Evolutionary conservation across 2,888 invertebrate genomes (phyloP), one percentile per base, ranked within the genome.

Genomic region (Ceramica pisi): DNA sequence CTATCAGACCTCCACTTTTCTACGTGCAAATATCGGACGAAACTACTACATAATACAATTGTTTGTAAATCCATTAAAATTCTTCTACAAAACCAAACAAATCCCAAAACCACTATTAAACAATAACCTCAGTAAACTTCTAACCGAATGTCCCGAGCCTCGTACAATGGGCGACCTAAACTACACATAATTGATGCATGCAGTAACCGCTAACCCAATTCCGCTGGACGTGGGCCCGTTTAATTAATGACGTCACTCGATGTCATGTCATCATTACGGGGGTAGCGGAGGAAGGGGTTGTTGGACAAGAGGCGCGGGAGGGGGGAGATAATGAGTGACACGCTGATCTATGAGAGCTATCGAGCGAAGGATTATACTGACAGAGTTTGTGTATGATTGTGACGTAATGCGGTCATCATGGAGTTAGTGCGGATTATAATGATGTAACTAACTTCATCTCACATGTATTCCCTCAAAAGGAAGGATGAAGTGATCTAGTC

Each of bases 231-330:
- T 80, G 85, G 78, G 73, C 80, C 81, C 83, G 78, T 84, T 86
- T 91, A 90, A 91, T 91, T 91, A 91, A 92, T 91, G 89, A 88
- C 90, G 84, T 89, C 88, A 88, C 87, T 84, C 85, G 84, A 85
- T 84, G 84, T 86, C 84, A 82, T 85, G 88, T 87, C 87, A 82
- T 81, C 88, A 87, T 87, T 85, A 85, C 76, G 75, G 72, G 78
- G 71, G 66, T n/a, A 31, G 21, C 48, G 74, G 23, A 44, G 46
- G 7, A 41, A 64, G 57, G 69, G 53, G 16, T 5, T 5, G 41
- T n/a, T 38, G 38, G 8, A 38, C 3, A 16, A 23, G 64, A 50
- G 41, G 70, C 53, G 19, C 66, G 63, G 46, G 21, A 67, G 60
- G 72, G 75, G 51, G 56, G 66, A 53, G 67, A 78, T 86, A 87